A percentile compares a stretch with the other conserved stretches of the same genome.
Evolutionary conservation across 2,888 invertebrate genomes (phyloP).

Genomic region (Melanchra persicariae): DNA sequence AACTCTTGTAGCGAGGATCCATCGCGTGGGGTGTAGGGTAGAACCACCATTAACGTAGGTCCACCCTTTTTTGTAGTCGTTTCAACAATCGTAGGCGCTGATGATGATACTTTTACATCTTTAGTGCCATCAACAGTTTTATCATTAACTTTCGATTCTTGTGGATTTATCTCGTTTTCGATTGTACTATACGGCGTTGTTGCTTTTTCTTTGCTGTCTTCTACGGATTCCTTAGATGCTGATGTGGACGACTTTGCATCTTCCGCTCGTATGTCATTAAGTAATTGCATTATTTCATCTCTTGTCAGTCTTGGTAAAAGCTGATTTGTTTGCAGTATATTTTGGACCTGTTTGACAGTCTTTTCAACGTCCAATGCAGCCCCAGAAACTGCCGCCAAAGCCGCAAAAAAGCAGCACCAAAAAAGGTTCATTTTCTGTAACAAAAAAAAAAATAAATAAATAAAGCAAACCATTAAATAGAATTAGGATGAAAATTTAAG

Average conservation of each 20-base stretch:
- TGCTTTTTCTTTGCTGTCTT: conserved; percentile 68
- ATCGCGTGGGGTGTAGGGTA: conserved; percentile 92
- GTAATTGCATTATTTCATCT: conserved; percentile 92
- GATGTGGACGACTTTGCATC: conserved; percentile 82
- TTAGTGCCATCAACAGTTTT: conserved; percentile 64
- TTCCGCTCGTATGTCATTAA: conserved; percentile 92
- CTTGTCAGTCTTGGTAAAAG: conserved; percentile 92
- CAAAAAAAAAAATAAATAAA: conserved; percentile 54
- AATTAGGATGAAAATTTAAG: conserved; percentile 16
- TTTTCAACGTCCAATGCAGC: conserved; percentile 89
- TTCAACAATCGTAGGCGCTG: conserved; percentile 70
- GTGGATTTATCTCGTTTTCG: conserved; percentile 77
- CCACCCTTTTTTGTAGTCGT: conserved; percentile 77
- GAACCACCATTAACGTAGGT: conserved; percentile 92
- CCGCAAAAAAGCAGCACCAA: conserved; percentile 78
- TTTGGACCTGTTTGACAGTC: conserved; percentile 93
- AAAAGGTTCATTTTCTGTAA: conserved; percentile 86
- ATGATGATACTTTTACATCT: conserved; percentile 56
- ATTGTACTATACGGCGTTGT: conserved; percentile 71
- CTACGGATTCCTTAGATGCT: conserved; percentile 72
- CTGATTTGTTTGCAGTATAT: conserved; percentile 91
- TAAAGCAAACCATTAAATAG: conserved; percentile 4
- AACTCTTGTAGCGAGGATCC: conserved; percentile 91
- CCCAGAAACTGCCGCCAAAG: conserved; percentile 68
- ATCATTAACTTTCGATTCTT: conserved; percentile 62